These are phyloP conservation scores for Actinia tenebrosa DNA, from an alignment of 64 coral and sea anemone species.

Conservation along the genomic window DNA sequence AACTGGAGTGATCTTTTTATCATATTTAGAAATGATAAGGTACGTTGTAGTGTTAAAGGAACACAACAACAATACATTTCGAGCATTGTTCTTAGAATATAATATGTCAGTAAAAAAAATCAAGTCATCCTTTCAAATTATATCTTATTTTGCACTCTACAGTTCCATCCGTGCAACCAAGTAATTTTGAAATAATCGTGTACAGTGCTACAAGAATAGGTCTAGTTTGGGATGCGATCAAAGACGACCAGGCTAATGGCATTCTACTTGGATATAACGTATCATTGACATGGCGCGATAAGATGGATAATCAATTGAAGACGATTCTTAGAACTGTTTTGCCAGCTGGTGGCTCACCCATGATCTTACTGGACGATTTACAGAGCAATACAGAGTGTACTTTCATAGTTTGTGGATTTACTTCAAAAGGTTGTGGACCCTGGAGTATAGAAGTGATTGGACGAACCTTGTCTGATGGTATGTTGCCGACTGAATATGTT, in stretches of 20 bases:
- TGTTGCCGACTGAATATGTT: background rate
- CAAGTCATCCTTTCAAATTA: no score
- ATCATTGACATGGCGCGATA: constrained; percentile 20
- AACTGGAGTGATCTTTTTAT: no score
- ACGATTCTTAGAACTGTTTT: background rate
- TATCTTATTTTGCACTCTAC: background rate
- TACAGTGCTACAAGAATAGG: constrained; percentile 24
- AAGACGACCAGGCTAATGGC: constrained; percentile 30
- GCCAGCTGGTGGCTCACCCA: background rate
- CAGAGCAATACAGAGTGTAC: constrained; percentile 24
- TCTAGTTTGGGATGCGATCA: constrained; percentile 51
- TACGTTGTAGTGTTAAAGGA: no score
- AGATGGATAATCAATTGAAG: background rate
- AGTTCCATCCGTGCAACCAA: constrained; percentile 30
- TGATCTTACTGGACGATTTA: constrained; percentile 2
- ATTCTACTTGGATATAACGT: constrained; percentile 65
- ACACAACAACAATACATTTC: no score
- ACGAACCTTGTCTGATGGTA: constrained; percentile 50
- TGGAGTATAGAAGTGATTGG: background rate
- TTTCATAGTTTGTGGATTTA: constrained; percentile 39
- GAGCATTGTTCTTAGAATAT: no score
- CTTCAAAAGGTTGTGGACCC: constrained; percentile 68
- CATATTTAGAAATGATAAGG: no score
- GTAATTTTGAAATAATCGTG: background rate
- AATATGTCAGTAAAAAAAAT: no score